phyloP scores from a whole-genome alignment of 64 coral and sea anemone species.

The Montipora foliosa region DNA sequence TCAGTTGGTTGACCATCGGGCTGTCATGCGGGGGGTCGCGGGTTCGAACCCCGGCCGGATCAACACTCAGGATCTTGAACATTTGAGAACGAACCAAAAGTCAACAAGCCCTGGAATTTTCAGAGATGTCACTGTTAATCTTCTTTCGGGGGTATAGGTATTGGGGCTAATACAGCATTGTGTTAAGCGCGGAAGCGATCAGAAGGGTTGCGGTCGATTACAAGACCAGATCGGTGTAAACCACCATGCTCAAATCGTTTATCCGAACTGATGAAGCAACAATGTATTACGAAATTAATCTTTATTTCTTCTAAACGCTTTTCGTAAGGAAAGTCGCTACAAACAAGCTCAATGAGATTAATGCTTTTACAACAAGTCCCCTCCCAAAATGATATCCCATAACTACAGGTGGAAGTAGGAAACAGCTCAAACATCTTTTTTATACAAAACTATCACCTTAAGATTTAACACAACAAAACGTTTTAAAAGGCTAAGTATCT shows the following conservation, averaged over 20 bases:
- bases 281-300: conserved; percentile 15
- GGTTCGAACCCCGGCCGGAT: no score
- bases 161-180: no score
- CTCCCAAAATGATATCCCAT: not conserved
- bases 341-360: conserved; percentile 12
- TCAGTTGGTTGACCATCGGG: no score
- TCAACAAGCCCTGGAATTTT: no score
- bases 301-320: conserved; percentile 36
- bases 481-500: not conserved
- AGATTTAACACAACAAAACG: not conserved
- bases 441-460: not conserved
- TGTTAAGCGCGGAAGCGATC: no score
- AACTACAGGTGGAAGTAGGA: not conserved
- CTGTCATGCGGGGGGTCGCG: no score
- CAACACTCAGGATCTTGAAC: no score
- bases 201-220: no score
- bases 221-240: no score
- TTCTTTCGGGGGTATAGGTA: no score
- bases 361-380: not conserved
- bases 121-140: no score
- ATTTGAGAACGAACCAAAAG: no score
- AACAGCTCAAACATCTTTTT: not conserved
- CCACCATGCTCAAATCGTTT: not conserved
- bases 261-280: not conserved
- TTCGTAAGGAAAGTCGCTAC: conserved; percentile 31